Percentiles rank a stretch among this genome's conserved stretches.
These are phyloP conservation scores for Hypanus sabinus DNA, from an alignment of 2,113 vertebrate genomes.

Conservation along the genomic window DNA sequence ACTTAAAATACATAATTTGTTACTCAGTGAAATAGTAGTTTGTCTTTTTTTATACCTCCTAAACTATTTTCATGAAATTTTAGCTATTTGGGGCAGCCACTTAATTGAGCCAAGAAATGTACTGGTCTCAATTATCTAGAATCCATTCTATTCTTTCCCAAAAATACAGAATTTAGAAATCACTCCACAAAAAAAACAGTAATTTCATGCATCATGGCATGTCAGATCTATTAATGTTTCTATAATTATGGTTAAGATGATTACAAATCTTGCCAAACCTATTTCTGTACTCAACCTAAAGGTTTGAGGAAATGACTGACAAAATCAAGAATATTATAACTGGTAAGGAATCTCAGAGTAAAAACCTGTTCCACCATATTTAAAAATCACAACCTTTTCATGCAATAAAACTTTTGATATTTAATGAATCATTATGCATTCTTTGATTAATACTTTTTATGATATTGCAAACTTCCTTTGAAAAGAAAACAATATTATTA, in stretches of 20 bases:
- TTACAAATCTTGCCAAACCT: not conserved
- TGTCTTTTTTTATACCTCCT: no score
- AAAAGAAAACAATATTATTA: not conserved
- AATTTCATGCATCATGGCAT: not conserved
- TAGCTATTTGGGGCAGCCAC: no score
- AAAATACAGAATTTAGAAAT: not conserved
- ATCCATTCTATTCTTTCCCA: no score
- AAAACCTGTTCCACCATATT: not conserved
- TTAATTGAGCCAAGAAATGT: no score
- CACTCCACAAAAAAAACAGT: not conserved
- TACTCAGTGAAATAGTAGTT: no score
- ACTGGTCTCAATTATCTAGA: no score
- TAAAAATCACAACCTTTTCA: not conserved
- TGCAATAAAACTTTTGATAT: not conserved
- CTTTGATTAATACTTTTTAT: not conserved
- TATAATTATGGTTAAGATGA: not conserved
- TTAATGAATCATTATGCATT: not conserved
- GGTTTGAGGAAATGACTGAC: not conserved
- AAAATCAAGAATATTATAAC: not conserved
- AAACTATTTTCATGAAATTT: no score
- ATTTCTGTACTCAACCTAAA: no score
- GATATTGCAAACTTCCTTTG: not conserved
- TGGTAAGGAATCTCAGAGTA: not conserved
- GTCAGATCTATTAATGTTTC: not conserved
- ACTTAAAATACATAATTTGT: no score